Percentiles rank a stretch among this genome's conserved stretches.
phyloP scores from a whole-genome alignment of 2,888 invertebrate genomes.

The Pyrrhia umbra region DNA sequence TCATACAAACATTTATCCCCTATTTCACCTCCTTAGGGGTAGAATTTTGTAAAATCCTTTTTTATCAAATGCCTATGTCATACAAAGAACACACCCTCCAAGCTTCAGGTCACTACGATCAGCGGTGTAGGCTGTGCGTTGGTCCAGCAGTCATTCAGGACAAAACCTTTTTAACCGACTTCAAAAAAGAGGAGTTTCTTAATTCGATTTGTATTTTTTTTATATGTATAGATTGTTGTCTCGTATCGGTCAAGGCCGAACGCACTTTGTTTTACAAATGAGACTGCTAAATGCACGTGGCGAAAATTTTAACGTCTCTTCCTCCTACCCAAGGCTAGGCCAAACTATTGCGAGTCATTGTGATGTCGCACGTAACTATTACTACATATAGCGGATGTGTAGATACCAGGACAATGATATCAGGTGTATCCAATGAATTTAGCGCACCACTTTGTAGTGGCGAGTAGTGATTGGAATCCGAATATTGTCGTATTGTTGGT shows the following conservation, averaged over 20 bases:
- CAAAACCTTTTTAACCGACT: too few relatives aligned
- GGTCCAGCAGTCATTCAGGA: too few relatives aligned
- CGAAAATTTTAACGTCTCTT: slow-evolving; percentile 27
- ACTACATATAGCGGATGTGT: slow-evolving; percentile 32
- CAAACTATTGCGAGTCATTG: slow-evolving; percentile 20
- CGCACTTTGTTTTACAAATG: slow-evolving; percentile 16
- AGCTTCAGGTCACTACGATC: too few relatives aligned
- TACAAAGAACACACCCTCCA: too few relatives aligned
- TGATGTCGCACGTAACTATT: slow-evolving; percentile 31
- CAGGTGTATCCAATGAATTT: slow-evolving; percentile 24
- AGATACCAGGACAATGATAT: slow-evolving; percentile 39
- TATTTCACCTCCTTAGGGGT: too few relatives aligned
- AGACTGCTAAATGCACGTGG: slow-evolving; percentile 25
- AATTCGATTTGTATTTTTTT: slow-evolving; percentile 2
- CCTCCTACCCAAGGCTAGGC: slow-evolving; percentile 6
- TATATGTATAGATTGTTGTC: slow-evolving; percentile 1
- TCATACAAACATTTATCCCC: too few relatives aligned
- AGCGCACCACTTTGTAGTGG: slow-evolving; percentile 32
- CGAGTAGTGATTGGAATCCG: slow-evolving; percentile 22
- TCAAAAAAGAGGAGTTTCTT: too few relatives aligned
- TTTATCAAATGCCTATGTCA: too few relatives aligned
- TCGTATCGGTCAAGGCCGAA: slow-evolving; percentile 24
- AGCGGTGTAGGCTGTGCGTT: too few relatives aligned
- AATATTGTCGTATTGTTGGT: background rate
- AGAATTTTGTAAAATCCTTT: too few relatives aligned